Base-by-base conservation (phyloP, 2,888 invertebrate genomes). In the Pachymerium ferrugineum region DNA sequence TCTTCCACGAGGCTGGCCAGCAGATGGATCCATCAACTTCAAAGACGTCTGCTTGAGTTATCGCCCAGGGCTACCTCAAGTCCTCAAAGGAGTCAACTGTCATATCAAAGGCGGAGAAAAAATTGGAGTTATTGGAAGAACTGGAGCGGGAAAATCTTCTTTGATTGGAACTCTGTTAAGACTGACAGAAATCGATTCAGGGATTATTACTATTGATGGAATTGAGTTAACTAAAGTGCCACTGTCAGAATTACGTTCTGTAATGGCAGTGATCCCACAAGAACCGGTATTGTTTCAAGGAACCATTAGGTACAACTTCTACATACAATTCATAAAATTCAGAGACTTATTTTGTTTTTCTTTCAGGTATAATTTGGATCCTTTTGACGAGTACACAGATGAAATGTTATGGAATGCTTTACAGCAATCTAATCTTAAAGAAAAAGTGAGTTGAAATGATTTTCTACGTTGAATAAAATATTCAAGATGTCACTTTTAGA, bases 51-150 rank as follows among this genome's bases (percentile, higher is more conserved):
- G 80, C 70, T 78, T 84, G 72, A 78, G 82, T 2, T 84, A 84
- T 75, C 79, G 83, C 62, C 80, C 80, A 14, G 79, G 81, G 54
- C 78, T 81, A 1, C 83, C 83, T 12, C 76, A 81, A n/a, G 85
- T 85, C 8, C 79, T 86, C 10, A 82, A 84, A 72, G 82, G 82
- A 12, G 80, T 86, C 16, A 82, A 81, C 10, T 83, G 85, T 75
- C 80, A 81, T 62, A 81, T 86, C 35, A 79, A 81, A 31, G 80
- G 82, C 14, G 80, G 82, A 30, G 85, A 86, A 77, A 86, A 86
- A 78, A 80, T 86, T 70, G 86, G 86, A 38, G 84, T 86, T 73
- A 84, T 86, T 69, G 86, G 86, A 30, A 78, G 86, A 77, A 86
- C 86, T 6, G 86, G 86, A 10, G 85, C 86, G 74, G 77, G 78